Percentiles rank a stretch among this genome's conserved stretches.
These are phyloP conservation scores for Orthosia cruda DNA, from an alignment of 2,888 invertebrate genomes.

Conservation along the genomic window DNA sequence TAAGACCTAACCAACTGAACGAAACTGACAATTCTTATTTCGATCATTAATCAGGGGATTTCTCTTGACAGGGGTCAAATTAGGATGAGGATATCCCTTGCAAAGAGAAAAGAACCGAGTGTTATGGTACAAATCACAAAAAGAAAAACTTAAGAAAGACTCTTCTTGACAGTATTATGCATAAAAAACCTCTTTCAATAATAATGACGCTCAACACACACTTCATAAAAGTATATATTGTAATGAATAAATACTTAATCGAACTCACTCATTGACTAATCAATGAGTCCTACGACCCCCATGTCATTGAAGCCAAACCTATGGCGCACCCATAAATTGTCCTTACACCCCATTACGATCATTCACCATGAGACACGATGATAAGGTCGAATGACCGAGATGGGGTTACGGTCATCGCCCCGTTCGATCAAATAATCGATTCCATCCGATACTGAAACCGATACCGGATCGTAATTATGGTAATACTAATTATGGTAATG, in stretches of 20 bases:
- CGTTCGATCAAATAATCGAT: slow-evolving; percentile 53
- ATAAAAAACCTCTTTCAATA: background rate
- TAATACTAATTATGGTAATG: slow-evolving; percentile 61
- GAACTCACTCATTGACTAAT: too few relatives aligned
- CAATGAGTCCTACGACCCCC: slow-evolving; percentile 13
- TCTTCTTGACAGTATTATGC: background rate
- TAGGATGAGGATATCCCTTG: slow-evolving; percentile 6
- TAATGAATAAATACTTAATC: background rate
- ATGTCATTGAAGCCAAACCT: slow-evolving; percentile 22
- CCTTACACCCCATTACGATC: slow-evolving; percentile 53
- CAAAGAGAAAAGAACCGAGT: background rate
- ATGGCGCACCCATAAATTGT: slow-evolving; percentile 50
- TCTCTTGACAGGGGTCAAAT: slow-evolving; percentile 31
- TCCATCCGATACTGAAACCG: slow-evolving; percentile 48
- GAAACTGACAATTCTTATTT: slow-evolving; percentile 15
- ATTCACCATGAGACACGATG: slow-evolving; percentile 56
- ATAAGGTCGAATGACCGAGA: slow-evolving; percentile 51
- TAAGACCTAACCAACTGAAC: background rate
- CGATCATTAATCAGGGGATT: slow-evolving; percentile 29
- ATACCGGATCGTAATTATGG: slow-evolving; percentile 56
- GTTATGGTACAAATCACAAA: background rate
- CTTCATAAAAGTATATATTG: background rate
- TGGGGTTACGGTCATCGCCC: slow-evolving; percentile 55
- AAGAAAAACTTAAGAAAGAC: background rate
- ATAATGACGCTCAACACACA: background rate